phyloP scores from a whole-genome alignment of 2,113 vertebrate genomes.

The Galemys pyrenaicus region DNA sequence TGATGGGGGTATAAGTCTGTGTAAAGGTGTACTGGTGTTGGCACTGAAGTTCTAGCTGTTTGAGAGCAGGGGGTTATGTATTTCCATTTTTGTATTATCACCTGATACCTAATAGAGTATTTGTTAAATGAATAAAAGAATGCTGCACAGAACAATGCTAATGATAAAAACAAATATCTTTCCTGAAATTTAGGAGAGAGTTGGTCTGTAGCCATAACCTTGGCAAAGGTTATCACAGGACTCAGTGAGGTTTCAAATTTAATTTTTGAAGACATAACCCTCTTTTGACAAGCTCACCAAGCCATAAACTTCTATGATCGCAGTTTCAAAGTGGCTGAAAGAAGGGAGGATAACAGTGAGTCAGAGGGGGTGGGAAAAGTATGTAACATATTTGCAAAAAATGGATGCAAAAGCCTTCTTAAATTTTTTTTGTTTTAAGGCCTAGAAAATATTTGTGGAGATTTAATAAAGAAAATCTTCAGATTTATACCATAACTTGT shows the following conservation, averaged over 20 bases:
- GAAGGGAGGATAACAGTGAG: background rate
- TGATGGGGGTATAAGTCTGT: background rate
- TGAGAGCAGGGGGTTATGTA: background rate
- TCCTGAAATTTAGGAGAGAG: background rate
- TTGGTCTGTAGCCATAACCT: background rate
- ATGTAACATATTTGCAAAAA: background rate
- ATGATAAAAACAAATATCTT: background rate
- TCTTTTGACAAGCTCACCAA: conserved; percentile 3
- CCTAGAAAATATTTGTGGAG: background rate
- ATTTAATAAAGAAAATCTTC: background rate
- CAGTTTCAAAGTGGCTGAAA: conserved; percentile 39
- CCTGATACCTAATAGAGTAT: background rate
- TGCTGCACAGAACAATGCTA: background rate
- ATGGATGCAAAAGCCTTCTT: background rate
- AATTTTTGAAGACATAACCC: conserved; percentile 4
- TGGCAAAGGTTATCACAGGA: conserved; percentile 28
- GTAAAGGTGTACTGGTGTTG: background rate
- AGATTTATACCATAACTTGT: background rate
- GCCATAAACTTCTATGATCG: background rate
- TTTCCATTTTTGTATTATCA: background rate
- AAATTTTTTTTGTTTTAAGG: conserved; percentile 11
- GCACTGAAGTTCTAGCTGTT: background rate
- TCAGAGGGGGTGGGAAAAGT: background rate
- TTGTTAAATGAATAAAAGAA: background rate
- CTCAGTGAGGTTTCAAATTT: conserved; percentile 8